A percentile compares a stretch with the other conserved stretches of the same genome.
Conservation (phyloP, 2,797 vertebrate species). For the Calcarius lapponicus region DNA sequence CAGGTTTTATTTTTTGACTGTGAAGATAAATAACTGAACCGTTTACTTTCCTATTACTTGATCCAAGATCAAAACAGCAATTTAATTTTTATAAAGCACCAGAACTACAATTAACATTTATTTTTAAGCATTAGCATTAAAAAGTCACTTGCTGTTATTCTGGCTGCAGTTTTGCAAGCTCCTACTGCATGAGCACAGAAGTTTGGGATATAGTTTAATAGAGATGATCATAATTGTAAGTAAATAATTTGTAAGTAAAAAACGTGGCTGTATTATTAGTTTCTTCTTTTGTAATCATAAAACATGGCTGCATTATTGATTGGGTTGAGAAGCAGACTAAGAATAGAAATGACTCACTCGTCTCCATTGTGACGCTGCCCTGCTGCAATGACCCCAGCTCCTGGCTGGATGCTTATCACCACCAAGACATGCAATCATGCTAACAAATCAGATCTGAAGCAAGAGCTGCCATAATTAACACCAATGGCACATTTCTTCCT, state of each 20-base stretch:
- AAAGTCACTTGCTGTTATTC: background rate
- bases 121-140: background rate
- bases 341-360: background rate
- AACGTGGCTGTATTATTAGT: background rate
- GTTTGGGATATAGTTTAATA: background rate
- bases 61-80: background rate
- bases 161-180: background rate
- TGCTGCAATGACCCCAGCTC: background rate
- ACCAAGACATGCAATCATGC: background rate
- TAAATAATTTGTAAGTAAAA: background rate
- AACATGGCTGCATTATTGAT: background rate
- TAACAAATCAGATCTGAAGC: background rate
- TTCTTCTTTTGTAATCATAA: background rate
- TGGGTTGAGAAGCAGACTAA: background rate
- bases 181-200: background rate
- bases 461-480: background rate
- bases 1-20: background rate
- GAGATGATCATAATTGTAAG: background rate
- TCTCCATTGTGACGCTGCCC: background rate
- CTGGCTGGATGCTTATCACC: background rate
- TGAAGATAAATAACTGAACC: background rate
- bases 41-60: background rate
- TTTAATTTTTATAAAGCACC: background rate
- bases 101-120: background rate
- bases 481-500: background rate